These are phyloP conservation scores for Bucco capensis DNA, from an alignment of 2,113 vertebrate species.

Conservation along the genomic window DNA sequence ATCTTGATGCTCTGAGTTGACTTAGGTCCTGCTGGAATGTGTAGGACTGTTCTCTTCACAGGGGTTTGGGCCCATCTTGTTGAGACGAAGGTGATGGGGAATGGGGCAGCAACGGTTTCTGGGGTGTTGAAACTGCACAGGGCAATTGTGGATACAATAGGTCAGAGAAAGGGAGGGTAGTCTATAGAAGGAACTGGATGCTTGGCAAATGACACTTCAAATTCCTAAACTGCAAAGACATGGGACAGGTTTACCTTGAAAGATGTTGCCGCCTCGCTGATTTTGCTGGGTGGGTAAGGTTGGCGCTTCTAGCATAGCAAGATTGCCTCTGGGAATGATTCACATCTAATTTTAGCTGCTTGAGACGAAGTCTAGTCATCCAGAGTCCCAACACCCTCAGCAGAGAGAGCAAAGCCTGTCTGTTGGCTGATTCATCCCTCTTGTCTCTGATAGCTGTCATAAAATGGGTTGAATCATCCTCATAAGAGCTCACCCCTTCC, in stretches of 20 bases:
- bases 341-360: conserved; percentile 31
- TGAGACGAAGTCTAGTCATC: not conserved
- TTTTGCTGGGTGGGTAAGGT: not conserved
- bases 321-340: conserved; percentile 19
- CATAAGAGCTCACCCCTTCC: not conserved
- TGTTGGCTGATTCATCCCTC: not conserved
- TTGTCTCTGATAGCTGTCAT: not conserved
- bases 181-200: not conserved
- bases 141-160: not conserved
- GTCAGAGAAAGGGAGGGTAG: not conserved
- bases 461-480: not conserved
- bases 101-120: not conserved
- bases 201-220: not conserved
- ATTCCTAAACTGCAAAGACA: conserved; percentile 10
- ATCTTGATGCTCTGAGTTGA: not conserved
- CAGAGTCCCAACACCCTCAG: not conserved
- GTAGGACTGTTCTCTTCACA: not conserved
- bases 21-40: not conserved
- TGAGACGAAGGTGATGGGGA: not conserved
- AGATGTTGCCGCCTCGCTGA: not conserved
- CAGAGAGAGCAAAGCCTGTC: not conserved
- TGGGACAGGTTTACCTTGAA: not conserved
- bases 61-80: not conserved
- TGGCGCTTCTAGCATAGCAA: not conserved
- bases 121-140: rapidly evolving